Evolutionary conservation across 2,888 invertebrate genomes (phyloP).

Genomic region (Stenolophus ochropezus): DNA sequence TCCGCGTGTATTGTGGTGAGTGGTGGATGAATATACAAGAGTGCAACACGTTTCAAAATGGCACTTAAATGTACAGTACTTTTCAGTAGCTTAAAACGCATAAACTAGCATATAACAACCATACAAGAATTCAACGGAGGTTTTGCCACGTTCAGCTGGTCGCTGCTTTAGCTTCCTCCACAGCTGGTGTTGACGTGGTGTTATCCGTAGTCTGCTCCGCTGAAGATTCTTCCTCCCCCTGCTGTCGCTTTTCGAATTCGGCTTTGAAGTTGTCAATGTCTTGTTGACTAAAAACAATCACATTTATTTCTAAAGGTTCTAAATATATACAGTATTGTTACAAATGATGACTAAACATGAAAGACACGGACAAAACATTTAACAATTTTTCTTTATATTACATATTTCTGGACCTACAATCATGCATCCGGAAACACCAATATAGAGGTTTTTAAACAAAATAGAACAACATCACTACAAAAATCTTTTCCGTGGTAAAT

Average conservation of each 20-base stretch:
- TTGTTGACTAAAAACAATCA: conserved; percentile 90
- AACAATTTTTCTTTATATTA: no score
- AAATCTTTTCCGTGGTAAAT: no score
- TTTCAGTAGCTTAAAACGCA: conserved; percentile 57
- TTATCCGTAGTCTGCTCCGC: neutral
- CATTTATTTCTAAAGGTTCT: no score
- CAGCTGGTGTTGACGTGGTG: conserved; percentile 6
- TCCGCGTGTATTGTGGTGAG: conserved; percentile 8
- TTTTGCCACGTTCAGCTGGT: conserved; percentile 52
- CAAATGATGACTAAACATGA: no score
- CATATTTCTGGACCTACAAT: no score
- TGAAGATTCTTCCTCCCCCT: conserved; percentile 66
- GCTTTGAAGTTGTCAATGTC: conserved; percentile 96
- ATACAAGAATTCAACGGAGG: conserved; percentile 34
- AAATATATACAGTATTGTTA: no score
- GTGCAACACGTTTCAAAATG: conserved; percentile 47
- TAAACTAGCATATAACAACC: conserved; percentile 57
- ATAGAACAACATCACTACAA: no score
- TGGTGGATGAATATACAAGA: conserved; percentile 43
- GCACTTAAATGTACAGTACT: conserved; percentile 59
- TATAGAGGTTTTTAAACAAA: no score
- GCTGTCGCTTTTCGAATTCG: conserved; percentile 91
- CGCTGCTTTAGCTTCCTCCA: neutral
- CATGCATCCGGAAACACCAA: no score
- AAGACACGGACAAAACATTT: no score